Evolutionary conservation across 2,888 invertebrate species (phyloP), one percentile per base, ranked within the genome.

Genomic region (Neocrepidodera transversa): DNA sequence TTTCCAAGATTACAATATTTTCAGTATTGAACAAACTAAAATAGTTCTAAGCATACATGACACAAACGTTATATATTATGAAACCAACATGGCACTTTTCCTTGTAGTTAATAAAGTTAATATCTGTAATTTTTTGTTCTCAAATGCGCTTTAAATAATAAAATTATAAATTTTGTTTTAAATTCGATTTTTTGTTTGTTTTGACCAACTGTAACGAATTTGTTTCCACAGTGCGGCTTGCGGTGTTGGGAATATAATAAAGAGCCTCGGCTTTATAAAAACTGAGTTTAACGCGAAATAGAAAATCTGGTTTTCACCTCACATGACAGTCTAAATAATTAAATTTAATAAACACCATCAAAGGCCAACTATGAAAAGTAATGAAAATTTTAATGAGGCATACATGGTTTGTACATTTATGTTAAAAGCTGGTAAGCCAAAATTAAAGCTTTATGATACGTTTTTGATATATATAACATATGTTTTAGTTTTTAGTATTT

Each of bases 261-360:
- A 50, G 35, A n/a, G 11, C 48, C 8, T 17, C 5, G n/a, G 50
- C 36, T 50, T 20, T 13, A 11, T 23, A 50, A 36, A 49, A 49
- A 49, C 13, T 14, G 30, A 26, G 30, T 2, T 14, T 10, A 16
- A 2, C n/a, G 28, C 7, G 17, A 35, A 35, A 36, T 50, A 13
- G 2, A 10, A 20, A 17, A 28, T 17, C 32, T 30, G 17, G 23
- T 36, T 50, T 36, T 50, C 50, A 50, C 36, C 26, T 50, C 13
- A 20, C 10, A 23, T 16, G 32, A n/a, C n/a, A 48, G 17, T 26
- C n/a, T 42, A 52, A 32, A 52, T 43, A 52, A 52, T 52, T 52
- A 43, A 52, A 51, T 52, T 52, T 36, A 36, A 50, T 32, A 32
- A 43, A 52, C 18, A 52, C 32, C 52, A 38, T 52, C 43, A 43